A percentile compares a stretch with the other conserved stretches of the same genome.
Evolutionary conservation across 2,888 invertebrate genomes (phyloP).

Genomic region (Keiferia lycopersicella): DNA sequence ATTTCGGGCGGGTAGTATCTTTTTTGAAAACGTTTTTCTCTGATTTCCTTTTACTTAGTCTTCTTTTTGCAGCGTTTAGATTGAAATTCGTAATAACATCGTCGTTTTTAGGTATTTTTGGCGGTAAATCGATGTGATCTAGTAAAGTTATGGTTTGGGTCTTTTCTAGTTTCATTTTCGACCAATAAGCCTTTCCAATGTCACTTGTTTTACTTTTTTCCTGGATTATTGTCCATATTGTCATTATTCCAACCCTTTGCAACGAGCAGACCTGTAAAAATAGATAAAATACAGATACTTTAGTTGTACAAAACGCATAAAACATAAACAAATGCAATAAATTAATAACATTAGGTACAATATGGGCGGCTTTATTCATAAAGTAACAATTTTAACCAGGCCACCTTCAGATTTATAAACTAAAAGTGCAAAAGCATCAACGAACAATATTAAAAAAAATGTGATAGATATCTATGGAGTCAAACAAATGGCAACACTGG

Average conservation of each 20-base stretch:
- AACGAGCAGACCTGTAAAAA: constrained; percentile 59
- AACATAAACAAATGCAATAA: no score
- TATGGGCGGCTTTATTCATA: no score
- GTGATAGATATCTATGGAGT: no score
- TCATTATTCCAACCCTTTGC: constrained; percentile 61
- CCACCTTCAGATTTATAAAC: no score
- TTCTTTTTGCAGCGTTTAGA: constrained; percentile 62
- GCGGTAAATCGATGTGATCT: constrained; percentile 49
- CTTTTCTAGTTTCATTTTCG: constrained; percentile 63
- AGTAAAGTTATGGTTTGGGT: constrained; percentile 54
- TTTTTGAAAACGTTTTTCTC: constrained; percentile 44
- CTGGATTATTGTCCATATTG: constrained; percentile 67
- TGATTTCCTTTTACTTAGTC: constrained; percentile 51
- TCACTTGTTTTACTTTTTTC: constrained; percentile 55
- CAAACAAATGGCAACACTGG: no score
- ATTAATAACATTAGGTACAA: no score
- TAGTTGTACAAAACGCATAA: no score
- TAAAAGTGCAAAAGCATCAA: no score
- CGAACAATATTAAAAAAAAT: no score
- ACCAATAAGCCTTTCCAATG: constrained; percentile 67
- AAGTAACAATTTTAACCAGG: no score
- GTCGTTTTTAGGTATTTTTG: constrained; percentile 33
- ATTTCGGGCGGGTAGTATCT: constrained; percentile 51
- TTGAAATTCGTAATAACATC: constrained; percentile 47
- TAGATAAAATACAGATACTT: not conserved